Evolutionary conservation across 2,797 vertebrate species (phyloP), one percentile per base, ranked within the genome.

Genomic region (Aulostomus chinensis): DNA sequence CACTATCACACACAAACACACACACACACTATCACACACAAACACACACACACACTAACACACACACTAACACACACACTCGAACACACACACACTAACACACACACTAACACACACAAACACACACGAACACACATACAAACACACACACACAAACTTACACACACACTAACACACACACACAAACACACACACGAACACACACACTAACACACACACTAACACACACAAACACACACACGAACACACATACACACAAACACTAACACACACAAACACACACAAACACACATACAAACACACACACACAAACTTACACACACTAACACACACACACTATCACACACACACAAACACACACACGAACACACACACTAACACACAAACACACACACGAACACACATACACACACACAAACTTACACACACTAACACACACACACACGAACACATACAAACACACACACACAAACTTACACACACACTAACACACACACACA

Each of bases 361-460:
- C n/a, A 46, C 57, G 37, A 37, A 47, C 36, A 25, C 38, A 47
- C 31, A 25, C 34, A 24, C 31, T 18, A 30, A 41, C 49, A 45
- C 13, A 57, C 16, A 38, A 40, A 46, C 46, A 18, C n/a, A n/a
- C n/a, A n/a, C n/a, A 46, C 57, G 37, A 37, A 47, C 36, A 25
- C 38, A 47, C 31, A 25, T 30, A 24, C 31, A 20, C 33, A 41
- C 49, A 45, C 13, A 57, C 16, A 38, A 40, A 46, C 46, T 14
- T 32, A 25, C 38, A 47, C 31, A 25, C 34, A 24, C 31, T 18
- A 30, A 41, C 49, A 45, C 13, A 57, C 16, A 38, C 49, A 46
- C 46, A 18, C n/a, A n/a, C n/a, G 32, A 12, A 46, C 57, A 42
- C 43, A 47, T 32, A 25, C 38, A 47, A 25, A 25, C 34, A 24